phyloP scores from a whole-genome alignment of 2,113 vertebrate species.

The Amphiprion ocellaris region DNA sequence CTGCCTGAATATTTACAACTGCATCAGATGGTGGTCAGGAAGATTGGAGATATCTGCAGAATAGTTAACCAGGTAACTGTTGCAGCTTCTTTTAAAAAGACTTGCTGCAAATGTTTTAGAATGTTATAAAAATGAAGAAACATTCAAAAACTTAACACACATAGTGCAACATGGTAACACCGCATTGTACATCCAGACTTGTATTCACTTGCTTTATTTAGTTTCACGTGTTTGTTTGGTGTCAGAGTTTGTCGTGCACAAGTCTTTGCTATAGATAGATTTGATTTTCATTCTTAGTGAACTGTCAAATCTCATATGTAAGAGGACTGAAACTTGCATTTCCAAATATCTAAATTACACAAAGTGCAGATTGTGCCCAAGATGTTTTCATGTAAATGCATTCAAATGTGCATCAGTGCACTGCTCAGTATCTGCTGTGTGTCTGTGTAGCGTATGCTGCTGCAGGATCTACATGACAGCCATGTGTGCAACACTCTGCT shows the following conservation, averaged over 20 bases:
- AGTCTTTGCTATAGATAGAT: neutral
- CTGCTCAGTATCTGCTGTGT: conserved; percentile 6
- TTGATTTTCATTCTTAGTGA: neutral
- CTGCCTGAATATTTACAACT: conserved; percentile 88
- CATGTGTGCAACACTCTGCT: conserved; percentile 95
- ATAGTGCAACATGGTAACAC: too few species aligned
- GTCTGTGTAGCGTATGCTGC: conserved; percentile 89
- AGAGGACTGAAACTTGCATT: neutral
- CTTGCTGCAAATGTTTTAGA: too few species aligned
- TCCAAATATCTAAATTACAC: too few species aligned
- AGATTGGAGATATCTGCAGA: conserved; percentile 94
- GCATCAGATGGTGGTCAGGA: conserved; percentile 91
- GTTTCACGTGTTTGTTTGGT: neutral
- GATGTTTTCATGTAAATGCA: too few species aligned
- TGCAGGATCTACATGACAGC: conserved; percentile 97
- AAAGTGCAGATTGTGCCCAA: too few species aligned
- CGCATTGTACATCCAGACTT: neutral
- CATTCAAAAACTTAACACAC: too few species aligned
- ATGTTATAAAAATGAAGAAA: too few species aligned
- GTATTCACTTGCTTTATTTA: neutral
- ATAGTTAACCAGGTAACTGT: conserved; percentile 93
- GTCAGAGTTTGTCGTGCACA: too few species aligned
- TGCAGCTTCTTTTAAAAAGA: neutral
- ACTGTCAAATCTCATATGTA: too few species aligned
- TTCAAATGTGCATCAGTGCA: too few species aligned